Evolutionary conservation across 1,140 invertebrate genomes (phyloP).

Genomic region (Neoseiulus cucumeris): DNA sequence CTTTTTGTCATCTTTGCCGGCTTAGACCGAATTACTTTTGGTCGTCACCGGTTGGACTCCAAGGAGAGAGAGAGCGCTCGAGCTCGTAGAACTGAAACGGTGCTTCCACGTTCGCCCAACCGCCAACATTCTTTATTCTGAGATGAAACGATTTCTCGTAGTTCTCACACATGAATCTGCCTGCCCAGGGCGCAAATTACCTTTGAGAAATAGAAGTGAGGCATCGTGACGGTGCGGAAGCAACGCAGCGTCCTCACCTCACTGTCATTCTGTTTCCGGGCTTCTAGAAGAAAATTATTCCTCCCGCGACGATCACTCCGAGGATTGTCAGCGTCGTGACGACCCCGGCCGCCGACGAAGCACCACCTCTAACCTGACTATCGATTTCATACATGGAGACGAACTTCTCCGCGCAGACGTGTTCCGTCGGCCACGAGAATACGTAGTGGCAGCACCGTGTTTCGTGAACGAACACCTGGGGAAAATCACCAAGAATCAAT

Average conservation of each 20-base stretch:
- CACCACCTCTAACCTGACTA: neutral
- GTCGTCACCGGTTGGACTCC: too few relatives aligned
- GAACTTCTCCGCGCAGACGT: neutral
- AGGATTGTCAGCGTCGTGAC: neutral
- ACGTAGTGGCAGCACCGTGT: neutral
- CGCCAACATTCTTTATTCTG: too few relatives aligned
- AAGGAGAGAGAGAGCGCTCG: too few relatives aligned
- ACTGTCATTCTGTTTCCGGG: neutral
- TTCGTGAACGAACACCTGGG: neutral
- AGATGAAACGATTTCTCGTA: too few relatives aligned
- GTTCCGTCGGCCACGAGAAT: slow-evolving; percentile 2
- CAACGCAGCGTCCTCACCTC: neutral
- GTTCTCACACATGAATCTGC: too few relatives aligned
- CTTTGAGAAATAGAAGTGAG: slow-evolving; percentile 4
- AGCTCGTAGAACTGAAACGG: too few relatives aligned
- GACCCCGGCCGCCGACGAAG: neutral
- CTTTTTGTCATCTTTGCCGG: too few relatives aligned
- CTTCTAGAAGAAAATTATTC: neutral
- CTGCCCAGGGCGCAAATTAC: too few relatives aligned
- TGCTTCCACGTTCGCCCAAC: too few relatives aligned
- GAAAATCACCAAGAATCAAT: neutral
- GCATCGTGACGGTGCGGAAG: slow-evolving; percentile 7
- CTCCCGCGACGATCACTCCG: neutral
- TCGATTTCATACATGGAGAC: neutral
- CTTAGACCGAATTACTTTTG: too few relatives aligned